Evolutionary conservation across 92 coral and sea anemone species (phyloP).

Genomic region (Epizoanthus ramosus): DNA sequence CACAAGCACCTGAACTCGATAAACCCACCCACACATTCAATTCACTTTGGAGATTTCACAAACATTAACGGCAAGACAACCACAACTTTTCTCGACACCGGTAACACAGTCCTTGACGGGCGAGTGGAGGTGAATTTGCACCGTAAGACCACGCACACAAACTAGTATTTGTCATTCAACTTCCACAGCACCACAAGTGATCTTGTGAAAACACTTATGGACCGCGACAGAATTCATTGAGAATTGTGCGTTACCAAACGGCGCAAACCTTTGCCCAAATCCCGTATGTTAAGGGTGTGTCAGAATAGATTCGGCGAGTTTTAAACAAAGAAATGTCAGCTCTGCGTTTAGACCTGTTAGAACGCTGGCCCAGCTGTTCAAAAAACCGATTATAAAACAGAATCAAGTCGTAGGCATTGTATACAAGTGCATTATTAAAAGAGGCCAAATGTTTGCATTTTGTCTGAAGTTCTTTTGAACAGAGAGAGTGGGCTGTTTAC

Average conservation of each 20-base stretch:
- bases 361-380: no score
- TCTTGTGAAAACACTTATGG: background rate
- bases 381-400: no score
- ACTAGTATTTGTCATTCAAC: background rate
- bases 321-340: no score
- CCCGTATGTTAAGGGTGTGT: no score
- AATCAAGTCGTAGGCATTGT: no score
- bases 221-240: background rate
- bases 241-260: background rate
- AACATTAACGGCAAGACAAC: background rate
- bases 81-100: background rate
- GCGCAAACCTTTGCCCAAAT: background rate
- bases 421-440: no score
- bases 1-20: background rate
- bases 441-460: no score
- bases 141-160: background rate
- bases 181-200: background rate
- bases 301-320: no score
- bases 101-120: background rate
- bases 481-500: no score
- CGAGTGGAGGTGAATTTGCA: background rate
- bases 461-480: no score
- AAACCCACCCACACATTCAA: background rate
- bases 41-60: background rate
- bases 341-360: no score